Conservation (phyloP, 2,113 vertebrate genomes). For the Prochilodus magdalenae region DNA sequence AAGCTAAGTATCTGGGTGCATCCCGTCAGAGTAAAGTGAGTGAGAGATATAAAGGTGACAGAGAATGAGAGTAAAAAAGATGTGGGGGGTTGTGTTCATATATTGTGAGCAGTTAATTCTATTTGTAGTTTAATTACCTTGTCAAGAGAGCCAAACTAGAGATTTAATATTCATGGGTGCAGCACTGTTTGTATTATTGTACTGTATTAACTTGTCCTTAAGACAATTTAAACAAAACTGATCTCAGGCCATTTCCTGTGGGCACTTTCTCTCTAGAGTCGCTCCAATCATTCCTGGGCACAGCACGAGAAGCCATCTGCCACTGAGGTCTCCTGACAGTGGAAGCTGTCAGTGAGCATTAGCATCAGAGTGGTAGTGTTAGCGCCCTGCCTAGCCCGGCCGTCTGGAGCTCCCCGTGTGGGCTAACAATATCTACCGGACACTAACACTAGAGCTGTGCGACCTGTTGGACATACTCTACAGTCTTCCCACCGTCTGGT, state of each 20-base stretch:
- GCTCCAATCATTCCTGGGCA: neutral
- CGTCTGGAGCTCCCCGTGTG: slow-evolving; percentile 45
- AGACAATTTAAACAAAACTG: slow-evolving; percentile 5
- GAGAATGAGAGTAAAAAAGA: neutral
- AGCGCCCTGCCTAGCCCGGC: slow-evolving; percentile 5
- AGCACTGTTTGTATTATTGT: neutral
- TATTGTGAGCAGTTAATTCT: neutral
- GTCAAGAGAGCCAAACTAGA: neutral
- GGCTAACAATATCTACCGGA: slow-evolving; percentile 9
- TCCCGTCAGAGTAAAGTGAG: neutral
- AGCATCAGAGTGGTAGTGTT: slow-evolving; percentile 36
- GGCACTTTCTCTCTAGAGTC: neutral
- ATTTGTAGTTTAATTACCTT: neutral
- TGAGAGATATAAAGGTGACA: too few relatives aligned
- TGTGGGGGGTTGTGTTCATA: neutral
- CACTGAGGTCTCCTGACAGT: slow-evolving; percentile 48
- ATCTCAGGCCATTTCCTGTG: slow-evolving; percentile 2
- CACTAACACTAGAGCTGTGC: slow-evolving; percentile 24
- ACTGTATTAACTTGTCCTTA: neutral
- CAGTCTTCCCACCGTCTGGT: neutral
- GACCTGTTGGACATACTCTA: slow-evolving; percentile 42
- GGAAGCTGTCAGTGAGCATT: slow-evolving; percentile 57
- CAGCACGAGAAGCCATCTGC: slow-evolving; percentile 47
- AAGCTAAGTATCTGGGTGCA: neutral
- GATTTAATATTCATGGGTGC: neutral